Base-by-base conservation (phyloP, 1,140 invertebrate species). In the Phenacoccus solenopsis region DNA sequence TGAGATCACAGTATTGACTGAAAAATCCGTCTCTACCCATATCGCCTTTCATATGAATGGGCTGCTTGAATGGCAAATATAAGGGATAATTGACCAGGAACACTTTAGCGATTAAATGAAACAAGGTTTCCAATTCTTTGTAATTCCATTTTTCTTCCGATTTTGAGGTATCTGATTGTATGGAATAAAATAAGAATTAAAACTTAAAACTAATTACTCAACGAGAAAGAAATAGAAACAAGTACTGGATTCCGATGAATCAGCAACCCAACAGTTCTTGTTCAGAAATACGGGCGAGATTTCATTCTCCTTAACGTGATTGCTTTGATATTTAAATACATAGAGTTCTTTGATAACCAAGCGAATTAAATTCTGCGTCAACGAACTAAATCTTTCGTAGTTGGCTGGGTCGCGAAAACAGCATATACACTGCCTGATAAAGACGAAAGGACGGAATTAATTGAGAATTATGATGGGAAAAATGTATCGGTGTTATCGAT, bases 51-150 rank as follows among this genome's bases (percentile, higher is more conserved):
- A 85, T 83, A 72, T 89, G 84, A 72, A 87, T 82, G 59, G 85
- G 86, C 77, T 95, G 91, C 79, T 96, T 96, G 80, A 92, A 93
- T 57, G 92, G 92, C 77, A 94, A 85, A 78, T 97, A 97, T 12
- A 94, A 81, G 22, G 93, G 93, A 81, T 95, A 96, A 79, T 94
- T 94, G 70, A 91, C 82, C 71, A 91, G 80, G 79, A 92, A 92
- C 70, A 91, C 84, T 80, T 91, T 92, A 1, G 89, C 87, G 32
- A 90, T 82, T 69, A 92, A 85, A 74, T 89, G 85, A 73, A 93
- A 82, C 10, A 92, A 78, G 78, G 88, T 88, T 75, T 92, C 90
- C 70, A 86, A 85, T 75, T 93, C 90, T 61, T 88, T 85, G 67
- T 88, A 80, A 20, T 82, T 83, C 89, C 89, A 93, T 35, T 76